Conservation (phyloP, 2,113 vertebrate species). For the Alectura lathami region DNA sequence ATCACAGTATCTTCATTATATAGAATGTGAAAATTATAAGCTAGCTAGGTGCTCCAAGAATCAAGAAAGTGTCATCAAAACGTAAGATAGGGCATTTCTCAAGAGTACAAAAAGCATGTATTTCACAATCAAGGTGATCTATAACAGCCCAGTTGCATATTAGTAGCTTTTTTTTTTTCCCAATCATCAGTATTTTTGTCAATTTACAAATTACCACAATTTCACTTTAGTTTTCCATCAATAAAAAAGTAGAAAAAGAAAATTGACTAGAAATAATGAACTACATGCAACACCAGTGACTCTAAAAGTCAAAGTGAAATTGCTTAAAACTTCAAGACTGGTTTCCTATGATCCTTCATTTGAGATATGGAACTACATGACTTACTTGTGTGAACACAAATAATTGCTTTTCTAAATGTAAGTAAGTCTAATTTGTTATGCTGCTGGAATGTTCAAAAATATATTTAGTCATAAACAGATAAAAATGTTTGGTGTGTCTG, state of each 20-base stretch:
- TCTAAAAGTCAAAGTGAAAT: neutral
- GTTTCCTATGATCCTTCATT: neutral
- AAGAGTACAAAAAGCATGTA: neutral
- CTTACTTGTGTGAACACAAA: neutral
- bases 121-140: neutral
- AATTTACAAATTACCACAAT: neutral
- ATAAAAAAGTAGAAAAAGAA: neutral
- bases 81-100: neutral
- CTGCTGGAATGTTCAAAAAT: neutral
- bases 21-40: neutral
- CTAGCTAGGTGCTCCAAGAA: neutral
- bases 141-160: neutral
- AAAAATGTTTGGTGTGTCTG: neutral
- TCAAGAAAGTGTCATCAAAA: neutral
- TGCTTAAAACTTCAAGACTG: neutral
- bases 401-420: neutral
- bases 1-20: neutral
- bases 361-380: neutral
- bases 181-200: neutral
- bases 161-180: neutral
- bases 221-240: neutral
- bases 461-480: neutral
- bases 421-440: neutral
- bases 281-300: neutral
- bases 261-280: neutral